These are phyloP conservation scores for Cynodonichthys magdalenae DNA, from an alignment of 2,797 vertebrate species.

Conservation along the genomic window DNA sequence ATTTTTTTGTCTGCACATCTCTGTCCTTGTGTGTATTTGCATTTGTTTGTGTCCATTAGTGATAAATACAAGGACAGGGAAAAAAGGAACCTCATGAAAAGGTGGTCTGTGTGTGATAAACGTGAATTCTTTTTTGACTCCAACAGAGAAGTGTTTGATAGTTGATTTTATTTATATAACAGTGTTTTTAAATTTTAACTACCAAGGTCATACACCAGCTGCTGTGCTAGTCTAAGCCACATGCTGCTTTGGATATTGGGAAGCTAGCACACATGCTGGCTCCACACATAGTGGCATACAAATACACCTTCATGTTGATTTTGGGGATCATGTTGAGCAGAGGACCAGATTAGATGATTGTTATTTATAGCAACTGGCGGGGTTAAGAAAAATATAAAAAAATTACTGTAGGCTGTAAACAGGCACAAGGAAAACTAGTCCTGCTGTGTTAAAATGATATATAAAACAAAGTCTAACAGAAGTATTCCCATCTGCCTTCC, in stretches of 20 bases:
- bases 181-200: slow-evolving; percentile 15
- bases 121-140: slow-evolving; percentile 9
- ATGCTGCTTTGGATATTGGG: slow-evolving; percentile 39
- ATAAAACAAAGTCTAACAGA: slow-evolving; percentile 31
- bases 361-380: slow-evolving; percentile 47
- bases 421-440: slow-evolving; percentile 16
- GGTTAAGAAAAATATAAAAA: slow-evolving; percentile 24
- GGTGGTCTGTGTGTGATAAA: neutral
- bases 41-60: slow-evolving; percentile 42
- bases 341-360: slow-evolving; percentile 46
- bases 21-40: slow-evolving; percentile 22
- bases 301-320: slow-evolving; percentile 36
- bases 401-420: slow-evolving; percentile 22
- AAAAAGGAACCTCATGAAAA: slow-evolving; percentile 9
- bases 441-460: slow-evolving; percentile 4
- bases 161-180: slow-evolving; percentile 29
- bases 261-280: slow-evolving; percentile 26
- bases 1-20: slow-evolving; percentile 24
- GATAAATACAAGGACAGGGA: slow-evolving; percentile 9
- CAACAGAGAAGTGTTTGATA: slow-evolving; percentile 17
- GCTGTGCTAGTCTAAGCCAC: slow-evolving; percentile 21
- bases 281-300: slow-evolving; percentile 37
- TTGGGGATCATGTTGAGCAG: slow-evolving; percentile 42
- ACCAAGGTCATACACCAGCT: slow-evolving; percentile 29
- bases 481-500: slow-evolving; percentile 5